Base-by-base conservation (phyloP, 92 coral and sea anemone genomes). In the Porites cylindrica region DNA sequence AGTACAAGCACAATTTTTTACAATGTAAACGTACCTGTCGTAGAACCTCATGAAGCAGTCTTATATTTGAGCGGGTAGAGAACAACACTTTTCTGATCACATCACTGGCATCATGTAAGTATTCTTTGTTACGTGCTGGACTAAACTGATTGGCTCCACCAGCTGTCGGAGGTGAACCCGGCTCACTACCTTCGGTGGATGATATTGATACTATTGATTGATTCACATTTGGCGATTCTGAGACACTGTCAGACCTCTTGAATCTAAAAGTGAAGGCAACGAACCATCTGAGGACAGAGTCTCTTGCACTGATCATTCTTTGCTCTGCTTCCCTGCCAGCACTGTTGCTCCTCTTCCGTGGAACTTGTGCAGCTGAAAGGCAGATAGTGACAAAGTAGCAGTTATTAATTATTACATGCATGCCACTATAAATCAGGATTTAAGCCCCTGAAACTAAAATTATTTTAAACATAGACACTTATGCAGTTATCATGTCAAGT, bases 271-370 rank as follows among this genome's bases (percentile, higher is more conserved):
- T 92, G 81, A 96, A 96, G 72, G 96, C 96, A 7, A 95, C 99
- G 84, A 96, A 96, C 99, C 99, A 96, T 58, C 98, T 87, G 26
- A 96, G 80, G 59, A 96, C 99, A 23, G 99, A 95, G 47, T 96
- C 99, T 21, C 98, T 86, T 24, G 93, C 91, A 66, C 81, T 90
- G 64, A 84, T 68, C 91, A 92, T 91, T 70, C 80, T 74, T 19
- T 68, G 70, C 24, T 82, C 81, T 23, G 72, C 68, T 16, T 84
- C 67, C 62, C 18, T 85, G 51, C 88, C 87, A 1, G 29, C 89
- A 47, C 72, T 72, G 38, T 77, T 90, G 53, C 78, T 72, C 52
- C 89, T 90, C 20, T 87, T 79, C 23, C 73, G 60, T 6, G 93
- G 95, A 62, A 88, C 86, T 84, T 93, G 96, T 11, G 94, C 86